Conservation (phyloP, 2,888 invertebrate genomes). For the Iselma pallidipennis region DNA sequence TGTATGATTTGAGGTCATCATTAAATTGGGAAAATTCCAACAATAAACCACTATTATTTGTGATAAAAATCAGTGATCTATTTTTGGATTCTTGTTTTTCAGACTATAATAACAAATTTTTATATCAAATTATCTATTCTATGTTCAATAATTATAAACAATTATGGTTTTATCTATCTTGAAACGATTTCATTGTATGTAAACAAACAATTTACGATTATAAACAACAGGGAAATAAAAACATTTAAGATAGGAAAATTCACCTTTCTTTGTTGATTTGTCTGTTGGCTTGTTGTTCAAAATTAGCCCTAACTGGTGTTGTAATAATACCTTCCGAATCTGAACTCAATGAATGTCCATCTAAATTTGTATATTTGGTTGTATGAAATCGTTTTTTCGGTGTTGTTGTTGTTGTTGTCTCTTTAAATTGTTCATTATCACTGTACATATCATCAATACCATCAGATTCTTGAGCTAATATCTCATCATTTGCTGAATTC, state of each 20-base stretch:
- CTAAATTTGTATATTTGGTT: conserved; percentile 25
- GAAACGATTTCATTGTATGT: background rate
- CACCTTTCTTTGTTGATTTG: conserved; percentile 64
- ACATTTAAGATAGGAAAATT: conserved; percentile 14
- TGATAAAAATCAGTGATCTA: too few relatives aligned
- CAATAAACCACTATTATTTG: background rate
- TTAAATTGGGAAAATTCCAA: background rate
- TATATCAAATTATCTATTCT: too few relatives aligned
- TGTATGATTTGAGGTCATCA: too few relatives aligned
- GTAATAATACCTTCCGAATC: conserved; percentile 72
- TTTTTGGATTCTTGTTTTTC: too few relatives aligned
- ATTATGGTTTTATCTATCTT: background rate
- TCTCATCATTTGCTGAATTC: conserved; percentile 38
- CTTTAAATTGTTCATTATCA: conserved; percentile 42
- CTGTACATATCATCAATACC: conserved; percentile 51
- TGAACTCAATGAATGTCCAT: conserved; percentile 68
- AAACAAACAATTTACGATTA: background rate
- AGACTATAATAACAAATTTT: too few relatives aligned
- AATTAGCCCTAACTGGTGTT: conserved; percentile 65
- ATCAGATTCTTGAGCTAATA: conserved; percentile 50
- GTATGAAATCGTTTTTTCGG: conserved; percentile 38
- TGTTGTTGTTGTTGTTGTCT: conserved; percentile 19
- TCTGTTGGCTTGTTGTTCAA: conserved; percentile 43
- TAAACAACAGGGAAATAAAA: background rate
- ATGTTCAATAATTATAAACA: background rate